These are phyloP conservation scores for Cepaea nemoralis DNA, from an alignment of 1,140 invertebrate species.

Conservation along the genomic window DNA sequence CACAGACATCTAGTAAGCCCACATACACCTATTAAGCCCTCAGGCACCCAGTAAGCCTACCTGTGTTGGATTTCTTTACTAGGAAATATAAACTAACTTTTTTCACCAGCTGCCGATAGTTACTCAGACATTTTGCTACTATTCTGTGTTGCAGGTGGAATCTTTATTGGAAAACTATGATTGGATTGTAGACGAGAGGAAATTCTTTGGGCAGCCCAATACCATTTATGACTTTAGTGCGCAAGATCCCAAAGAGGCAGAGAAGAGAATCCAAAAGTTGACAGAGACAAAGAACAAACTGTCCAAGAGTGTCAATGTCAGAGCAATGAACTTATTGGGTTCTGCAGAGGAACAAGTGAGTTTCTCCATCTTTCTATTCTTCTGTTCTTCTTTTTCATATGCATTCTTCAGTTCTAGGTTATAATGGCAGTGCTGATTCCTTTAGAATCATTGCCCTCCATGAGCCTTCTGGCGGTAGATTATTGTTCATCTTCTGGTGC, in stretches of 20 bases:
- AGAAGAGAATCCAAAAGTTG: constrained; percentile 77
- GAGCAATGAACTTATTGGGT: constrained; percentile 87
- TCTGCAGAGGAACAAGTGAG: constrained; percentile 86
- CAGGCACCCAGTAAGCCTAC: too few relatives aligned
- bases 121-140: too few relatives aligned
- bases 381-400: not conserved
- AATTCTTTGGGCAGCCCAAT: constrained; percentile 83
- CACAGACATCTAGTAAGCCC: too few relatives aligned
- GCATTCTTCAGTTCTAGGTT: too few relatives aligned
- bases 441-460: too few relatives aligned
- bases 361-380: not conserved
- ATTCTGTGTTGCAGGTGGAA: constrained; percentile 72
- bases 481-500: too few relatives aligned
- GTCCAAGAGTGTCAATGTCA: constrained; percentile 84
- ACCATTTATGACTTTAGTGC: constrained; percentile 75
- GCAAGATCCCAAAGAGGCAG: constrained; percentile 76
- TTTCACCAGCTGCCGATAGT: too few relatives aligned
- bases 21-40: too few relatives aligned
- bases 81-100: too few relatives aligned
- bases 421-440: too few relatives aligned
- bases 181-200: constrained; percentile 86
- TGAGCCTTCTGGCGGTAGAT: too few relatives aligned
- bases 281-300: constrained; percentile 80
- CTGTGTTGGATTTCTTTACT: too few relatives aligned
- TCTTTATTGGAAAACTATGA: constrained; percentile 76